Evolutionary conservation across 2,888 invertebrate species (phyloP), one percentile per base, ranked within the genome.

Genomic region (Drosophila melanosoma): DNA sequence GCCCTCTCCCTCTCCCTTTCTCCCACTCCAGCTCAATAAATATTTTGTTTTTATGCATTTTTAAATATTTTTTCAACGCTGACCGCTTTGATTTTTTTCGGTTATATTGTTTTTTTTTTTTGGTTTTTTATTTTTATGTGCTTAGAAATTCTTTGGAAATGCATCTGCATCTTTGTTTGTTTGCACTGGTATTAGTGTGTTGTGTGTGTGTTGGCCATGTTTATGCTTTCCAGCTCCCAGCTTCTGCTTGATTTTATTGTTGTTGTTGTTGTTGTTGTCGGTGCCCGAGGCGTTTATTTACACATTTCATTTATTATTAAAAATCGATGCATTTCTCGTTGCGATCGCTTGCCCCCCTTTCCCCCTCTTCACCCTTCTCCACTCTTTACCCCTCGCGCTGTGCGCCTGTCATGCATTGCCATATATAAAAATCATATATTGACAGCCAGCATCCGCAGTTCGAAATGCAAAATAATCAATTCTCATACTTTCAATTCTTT

Each of bases 31-130:
- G 45, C 82, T 87, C 88, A 85, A 90, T 89, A 85, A 89, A 89
- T 90, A 90, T 90, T 89, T 90, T 90, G 85, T 85, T 85, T 85
- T 90, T 88, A 89, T 85, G 90, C 88, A 88, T 89, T 89, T 85
- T 85, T 89, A 89, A 85, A 85, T 85, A 85, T 87, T 85, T 89
- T 87, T 72, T 63, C 76, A 73, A 75, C 79, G 68, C 72, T 81
- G 75, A 87, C 70, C 80, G 82, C 82, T 81, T 83, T 89, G 77
- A 74, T 80, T 57, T 73, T 72, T n/a, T 48, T 15, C 29, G 51
- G 48, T 53, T 45, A 15, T 51, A 61, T 51, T 32, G 15, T 57
- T n/a, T 23, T 32, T 20, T 57, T n/a, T 23, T 1, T 12, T 33
- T 49, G 20, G 35, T n/a, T 40, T 65, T 51, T 67, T 51, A 53